Percentiles rank a stretch among this genome's conserved stretches.
Conservation (phyloP, 2,888 invertebrate species). For the Pharmacophagus antenor region DNA sequence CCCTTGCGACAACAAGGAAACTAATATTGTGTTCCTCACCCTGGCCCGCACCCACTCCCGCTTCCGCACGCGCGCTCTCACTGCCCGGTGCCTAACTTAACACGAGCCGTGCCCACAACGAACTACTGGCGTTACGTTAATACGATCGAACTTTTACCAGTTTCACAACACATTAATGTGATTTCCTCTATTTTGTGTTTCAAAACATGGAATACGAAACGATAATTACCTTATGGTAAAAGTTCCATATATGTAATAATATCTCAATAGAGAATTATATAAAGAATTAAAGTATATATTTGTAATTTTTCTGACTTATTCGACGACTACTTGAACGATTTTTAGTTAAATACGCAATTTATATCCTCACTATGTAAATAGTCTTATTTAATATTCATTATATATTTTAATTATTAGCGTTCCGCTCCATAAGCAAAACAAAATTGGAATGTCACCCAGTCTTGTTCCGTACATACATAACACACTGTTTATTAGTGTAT, state of each 20-base stretch:
- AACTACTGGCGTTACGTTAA: slow-evolving; percentile 20
- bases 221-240: slow-evolving; percentile 25
- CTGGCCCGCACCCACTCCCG: slow-evolving; percentile 53
- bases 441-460: slow-evolving; percentile 12
- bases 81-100: slow-evolving; percentile 52
- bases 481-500: background rate
- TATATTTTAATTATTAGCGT: slow-evolving; percentile 19
- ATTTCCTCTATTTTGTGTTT: slow-evolving; percentile 19
- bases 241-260: slow-evolving; percentile 19
- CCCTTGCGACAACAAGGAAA: slow-evolving; percentile 83
- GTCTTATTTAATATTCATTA: background rate
- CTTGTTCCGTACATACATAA: slow-evolving; percentile 6
- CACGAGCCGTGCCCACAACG: slow-evolving; percentile 34
- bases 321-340: background rate
- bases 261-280: slow-evolving; percentile 3
- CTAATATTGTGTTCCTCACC: slow-evolving; percentile 81
- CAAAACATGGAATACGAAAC: slow-evolving; percentile 12
- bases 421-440: slow-evolving; percentile 12
- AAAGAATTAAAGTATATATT: background rate
- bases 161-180: slow-evolving; percentile 27
- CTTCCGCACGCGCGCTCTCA: slow-evolving; percentile 59
- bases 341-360: background rate
- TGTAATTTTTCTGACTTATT: background rate
- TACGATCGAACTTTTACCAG: slow-evolving; percentile 27
- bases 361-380: background rate